These are phyloP conservation scores for Antheraea pernyi DNA, from an alignment of 1,140 invertebrate genomes.

Conservation along the genomic window DNA sequence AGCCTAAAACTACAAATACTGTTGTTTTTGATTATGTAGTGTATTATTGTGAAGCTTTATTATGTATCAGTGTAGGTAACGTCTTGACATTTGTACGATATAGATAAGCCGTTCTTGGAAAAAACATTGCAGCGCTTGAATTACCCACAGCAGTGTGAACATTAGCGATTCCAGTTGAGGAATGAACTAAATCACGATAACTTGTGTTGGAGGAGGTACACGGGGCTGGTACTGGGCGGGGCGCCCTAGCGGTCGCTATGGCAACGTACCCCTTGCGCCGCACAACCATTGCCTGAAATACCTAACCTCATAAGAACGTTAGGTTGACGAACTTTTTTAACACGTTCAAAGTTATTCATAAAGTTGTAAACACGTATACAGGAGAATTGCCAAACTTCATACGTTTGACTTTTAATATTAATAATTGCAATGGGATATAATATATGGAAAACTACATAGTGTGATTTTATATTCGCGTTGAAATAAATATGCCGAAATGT, in stretches of 20 bases:
- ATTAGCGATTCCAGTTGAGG: constrained; percentile 40
- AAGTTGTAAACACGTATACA: background rate
- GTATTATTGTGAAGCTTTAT: background rate
- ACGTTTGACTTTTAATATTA: no score
- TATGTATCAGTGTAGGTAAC: background rate
- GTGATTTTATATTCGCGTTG: background rate
- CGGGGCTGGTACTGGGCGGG: constrained; percentile 49
- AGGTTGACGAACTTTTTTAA: constrained; percentile 7
- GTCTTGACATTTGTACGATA: background rate
- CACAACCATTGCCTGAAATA: constrained; percentile 41
- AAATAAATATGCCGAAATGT: constrained; percentile 21
- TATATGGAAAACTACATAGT: background rate
- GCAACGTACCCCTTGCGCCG: constrained; percentile 46
- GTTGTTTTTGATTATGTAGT: background rate
- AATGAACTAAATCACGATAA: constrained; percentile 49
- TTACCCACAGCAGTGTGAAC: constrained; percentile 22
- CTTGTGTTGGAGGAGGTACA: constrained; percentile 31
- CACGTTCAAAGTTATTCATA: background rate
- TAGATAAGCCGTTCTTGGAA: background rate
- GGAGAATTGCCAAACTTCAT: no score
- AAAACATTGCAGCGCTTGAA: background rate
- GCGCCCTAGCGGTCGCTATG: constrained; percentile 59
- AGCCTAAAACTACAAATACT: no score
- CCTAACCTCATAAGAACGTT: constrained; percentile 26
- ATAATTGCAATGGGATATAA: no score